A percentile compares a stretch with the other conserved stretches of the same genome.
Conservation (phyloP, 2,888 invertebrate species). For the Cosmia pyralina region DNA sequence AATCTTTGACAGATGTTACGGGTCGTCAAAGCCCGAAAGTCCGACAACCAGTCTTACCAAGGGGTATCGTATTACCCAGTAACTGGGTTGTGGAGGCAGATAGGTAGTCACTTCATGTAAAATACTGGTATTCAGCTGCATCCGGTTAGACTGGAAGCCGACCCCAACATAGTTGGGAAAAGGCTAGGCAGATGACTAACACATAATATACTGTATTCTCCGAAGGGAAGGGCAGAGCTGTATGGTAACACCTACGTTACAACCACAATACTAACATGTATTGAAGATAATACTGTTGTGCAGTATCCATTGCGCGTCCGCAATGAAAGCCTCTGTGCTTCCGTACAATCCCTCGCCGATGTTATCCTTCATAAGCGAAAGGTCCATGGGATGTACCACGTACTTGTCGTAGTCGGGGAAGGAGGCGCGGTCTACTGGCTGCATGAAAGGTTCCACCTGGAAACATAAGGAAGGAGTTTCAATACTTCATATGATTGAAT, state of each 20-base stretch:
- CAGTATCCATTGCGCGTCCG: constrained; percentile 97
- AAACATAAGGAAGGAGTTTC: constrained; percentile 46
- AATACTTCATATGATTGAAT: neutral
- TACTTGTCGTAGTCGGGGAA: constrained; percentile 95
- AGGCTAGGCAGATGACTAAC: no score
- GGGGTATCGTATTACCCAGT: no score
- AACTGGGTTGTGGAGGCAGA: no score
- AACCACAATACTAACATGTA: constrained; percentile 92
- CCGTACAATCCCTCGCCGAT: constrained; percentile 94
- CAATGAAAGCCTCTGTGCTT: constrained; percentile 96
- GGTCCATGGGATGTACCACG: constrained; percentile 96
- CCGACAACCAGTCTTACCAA: no score
- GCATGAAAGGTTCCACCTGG: constrained; percentile 94
- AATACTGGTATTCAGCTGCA: no score
- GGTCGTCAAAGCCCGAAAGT: no score
- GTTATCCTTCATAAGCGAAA: constrained; percentile 93
- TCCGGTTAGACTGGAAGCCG: no score
- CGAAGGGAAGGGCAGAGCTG: neutral
- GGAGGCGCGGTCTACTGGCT: constrained; percentile 92
- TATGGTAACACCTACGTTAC: neutral
- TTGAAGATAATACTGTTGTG: constrained; percentile 98
- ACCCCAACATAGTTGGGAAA: no score
- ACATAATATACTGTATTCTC: neutral
- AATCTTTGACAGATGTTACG: no score
- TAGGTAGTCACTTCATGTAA: no score